Percentiles rank a stretch among this genome's conserved stretches.
Evolutionary conservation across 2,113 vertebrate species (phyloP).

Genomic region (Petroica traversi): DNA sequence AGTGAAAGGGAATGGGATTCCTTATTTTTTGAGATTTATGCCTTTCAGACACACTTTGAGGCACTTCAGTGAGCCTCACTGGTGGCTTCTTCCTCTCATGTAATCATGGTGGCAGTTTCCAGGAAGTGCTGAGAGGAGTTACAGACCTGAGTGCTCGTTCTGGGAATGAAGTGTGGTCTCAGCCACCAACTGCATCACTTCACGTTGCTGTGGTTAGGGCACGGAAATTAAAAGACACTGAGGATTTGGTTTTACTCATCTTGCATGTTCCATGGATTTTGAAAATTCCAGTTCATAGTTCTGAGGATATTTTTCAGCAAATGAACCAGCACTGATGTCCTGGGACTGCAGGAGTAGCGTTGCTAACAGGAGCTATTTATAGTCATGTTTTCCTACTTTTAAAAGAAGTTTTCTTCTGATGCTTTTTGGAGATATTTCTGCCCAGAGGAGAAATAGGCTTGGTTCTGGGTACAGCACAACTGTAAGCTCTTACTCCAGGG

Average conservation of each 20-base stretch:
- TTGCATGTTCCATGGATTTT: neutral
- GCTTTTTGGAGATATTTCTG: neutral
- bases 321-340: neutral
- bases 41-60: neutral
- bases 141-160: neutral
- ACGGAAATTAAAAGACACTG: neutral
- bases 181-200: neutral
- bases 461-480: neutral
- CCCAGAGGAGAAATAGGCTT: neutral
- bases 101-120: neutral
- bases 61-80: neutral
- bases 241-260: neutral
- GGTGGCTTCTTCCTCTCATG: neutral
- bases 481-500: neutral
- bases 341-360: neutral
- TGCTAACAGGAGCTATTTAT: neutral
- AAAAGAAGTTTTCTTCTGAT: neutral
- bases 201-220: rapidly evolving
- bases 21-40: neutral
- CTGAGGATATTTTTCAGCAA: neutral
- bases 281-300: neutral
- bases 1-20: neutral
- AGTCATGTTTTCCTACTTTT: neutral
- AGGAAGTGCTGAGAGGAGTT: neutral
- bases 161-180: neutral